Base-by-base conservation (phyloP, 1,140 invertebrate genomes). In the Kradibia gibbosae region DNA sequence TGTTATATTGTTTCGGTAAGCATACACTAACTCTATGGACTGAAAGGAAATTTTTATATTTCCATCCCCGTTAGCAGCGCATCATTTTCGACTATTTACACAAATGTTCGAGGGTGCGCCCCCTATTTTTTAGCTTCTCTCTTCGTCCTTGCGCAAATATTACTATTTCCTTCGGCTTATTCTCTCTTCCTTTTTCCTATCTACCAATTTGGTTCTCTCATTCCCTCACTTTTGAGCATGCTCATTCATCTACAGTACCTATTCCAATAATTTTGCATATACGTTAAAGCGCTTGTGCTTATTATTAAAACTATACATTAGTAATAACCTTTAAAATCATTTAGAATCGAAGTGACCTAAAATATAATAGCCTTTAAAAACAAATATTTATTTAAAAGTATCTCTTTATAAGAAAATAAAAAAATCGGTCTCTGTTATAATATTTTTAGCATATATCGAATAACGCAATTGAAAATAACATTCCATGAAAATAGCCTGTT, bases 51-150 rank as follows among this genome's bases (percentile, higher is more conserved):
- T 60, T 5, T 60, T 60, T 31, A 57, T 60, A 31, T 60, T 31
- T 13, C 57, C 25, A 15, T 13, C 1, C 57, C 10, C 57, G 31
- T 8, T 11, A 13, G 28, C 28, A 31, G 11, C 25, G 28, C 31
- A 20, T 34, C 60, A 34, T 34, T 62, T 11, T 62, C n/a, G 34
- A 39, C 36, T 67, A 67, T 67, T 67, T 67, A 36, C 39, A 67
- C 62, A 39, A 67, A 36, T n/a, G 34, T 39, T 67, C 62, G 34
- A 67, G 62, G 62, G 62, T 67, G 34, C 62, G 36, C 22, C 7
- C 62, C 62, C 34, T 67, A 62, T 62, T 62, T 62, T 62, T 62
- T 20, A 36, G 42, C 22, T 20, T 22, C 20, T 22, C 50, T 53
- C 50, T 3, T 53, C 50, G 13, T 22, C 50, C 50, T 22, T 22